Evolutionary conservation across 2,113 vertebrate genomes (phyloP).

Genomic region (Okapia johnstoni): DNA sequence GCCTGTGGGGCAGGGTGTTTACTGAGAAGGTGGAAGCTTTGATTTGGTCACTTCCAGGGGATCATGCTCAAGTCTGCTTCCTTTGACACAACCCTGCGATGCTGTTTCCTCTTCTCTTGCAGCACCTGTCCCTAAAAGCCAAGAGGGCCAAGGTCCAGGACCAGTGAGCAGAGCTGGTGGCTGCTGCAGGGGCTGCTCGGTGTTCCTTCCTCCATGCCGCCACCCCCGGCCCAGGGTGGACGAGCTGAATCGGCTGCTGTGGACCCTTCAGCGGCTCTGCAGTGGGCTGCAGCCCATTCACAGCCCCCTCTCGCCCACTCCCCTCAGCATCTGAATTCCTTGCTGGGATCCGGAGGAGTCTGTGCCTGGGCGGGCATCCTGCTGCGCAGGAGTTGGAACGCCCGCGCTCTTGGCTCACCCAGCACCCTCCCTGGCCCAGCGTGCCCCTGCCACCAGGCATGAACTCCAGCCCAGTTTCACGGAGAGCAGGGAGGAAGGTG

Average conservation of each 20-base stretch:
- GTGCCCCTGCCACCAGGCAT: slow-evolving; percentile 54
- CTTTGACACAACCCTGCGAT: neutral
- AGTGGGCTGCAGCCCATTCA: slow-evolving; percentile 60
- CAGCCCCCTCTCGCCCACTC: slow-evolving; percentile 41
- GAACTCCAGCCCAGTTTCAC: slow-evolving; percentile 9
- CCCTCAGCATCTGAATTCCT: slow-evolving; percentile 62
- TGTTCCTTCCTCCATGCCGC: neutral
- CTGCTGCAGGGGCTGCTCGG: neutral
- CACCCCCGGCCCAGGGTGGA: neutral
- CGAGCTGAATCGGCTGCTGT: neutral
- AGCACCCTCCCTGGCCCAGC: slow-evolving; percentile 53
- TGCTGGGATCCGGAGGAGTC: slow-evolving; percentile 68
- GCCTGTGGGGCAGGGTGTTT: neutral
- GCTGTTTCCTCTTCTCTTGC: slow-evolving; percentile 58
- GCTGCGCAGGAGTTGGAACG: slow-evolving; percentile 23
- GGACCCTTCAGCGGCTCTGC: slow-evolving; percentile 56
- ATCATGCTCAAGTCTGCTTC: neutral
- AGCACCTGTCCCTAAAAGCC: slow-evolving; percentile 86
- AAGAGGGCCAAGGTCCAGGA: slow-evolving; percentile 85
- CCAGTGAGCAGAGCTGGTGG: slow-evolving; percentile 67
- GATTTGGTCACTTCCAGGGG: neutral
- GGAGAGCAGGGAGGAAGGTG: neutral
- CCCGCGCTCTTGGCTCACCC: slow-evolving; percentile 43
- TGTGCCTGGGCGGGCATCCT: slow-evolving; percentile 56
- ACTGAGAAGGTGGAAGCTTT: neutral